A percentile compares a stretch with the other conserved stretches of the same genome.
Conservation (phyloP, 2,888 invertebrate genomes). For the Harpagoxenus sublaevis region DNA sequence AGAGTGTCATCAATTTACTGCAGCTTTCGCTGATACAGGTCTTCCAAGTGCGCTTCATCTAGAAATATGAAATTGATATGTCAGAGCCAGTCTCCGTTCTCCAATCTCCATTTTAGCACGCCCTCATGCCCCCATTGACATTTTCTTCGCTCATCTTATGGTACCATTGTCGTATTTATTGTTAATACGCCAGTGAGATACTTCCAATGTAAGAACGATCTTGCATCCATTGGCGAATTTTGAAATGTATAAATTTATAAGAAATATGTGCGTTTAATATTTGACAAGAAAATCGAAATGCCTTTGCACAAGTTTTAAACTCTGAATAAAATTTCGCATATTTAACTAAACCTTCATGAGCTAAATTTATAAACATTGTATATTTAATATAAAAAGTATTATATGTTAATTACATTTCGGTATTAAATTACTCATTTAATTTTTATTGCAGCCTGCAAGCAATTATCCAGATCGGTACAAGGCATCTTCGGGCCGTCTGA, state of each 20-base stretch:
- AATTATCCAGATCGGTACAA: constrained; percentile 94
- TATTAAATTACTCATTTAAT: not conserved
- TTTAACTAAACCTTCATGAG: not conserved
- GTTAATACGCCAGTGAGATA: not conserved
- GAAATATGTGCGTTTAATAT: not conserved
- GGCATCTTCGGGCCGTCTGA: constrained; percentile 96
- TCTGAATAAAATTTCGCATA: not conserved
- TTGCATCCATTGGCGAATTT: not conserved
- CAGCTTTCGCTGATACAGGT: constrained; percentile 65
- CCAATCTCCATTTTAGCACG: constrained; percentile 51
- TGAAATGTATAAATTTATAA: not conserved
- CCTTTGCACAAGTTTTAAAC: not conserved
- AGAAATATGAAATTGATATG: constrained; percentile 67
- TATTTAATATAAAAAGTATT: not conserved
- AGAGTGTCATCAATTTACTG: constrained; percentile 47
- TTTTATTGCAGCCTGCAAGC: constrained; percentile 91
- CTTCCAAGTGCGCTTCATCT: constrained; percentile 57
- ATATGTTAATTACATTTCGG: not conserved
- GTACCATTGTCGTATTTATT: constrained; percentile 21
- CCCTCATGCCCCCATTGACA: constrained; percentile 18
- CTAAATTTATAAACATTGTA: not conserved
- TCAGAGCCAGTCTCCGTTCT: constrained; percentile 52
- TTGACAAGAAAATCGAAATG: not conserved
- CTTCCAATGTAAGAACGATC: not conserved
- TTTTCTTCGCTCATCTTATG: constrained; percentile 19